These are phyloP conservation scores for Ochotona curzoniae DNA, from an alignment of 2,113 vertebrate genomes.

Conservation along the genomic window DNA sequence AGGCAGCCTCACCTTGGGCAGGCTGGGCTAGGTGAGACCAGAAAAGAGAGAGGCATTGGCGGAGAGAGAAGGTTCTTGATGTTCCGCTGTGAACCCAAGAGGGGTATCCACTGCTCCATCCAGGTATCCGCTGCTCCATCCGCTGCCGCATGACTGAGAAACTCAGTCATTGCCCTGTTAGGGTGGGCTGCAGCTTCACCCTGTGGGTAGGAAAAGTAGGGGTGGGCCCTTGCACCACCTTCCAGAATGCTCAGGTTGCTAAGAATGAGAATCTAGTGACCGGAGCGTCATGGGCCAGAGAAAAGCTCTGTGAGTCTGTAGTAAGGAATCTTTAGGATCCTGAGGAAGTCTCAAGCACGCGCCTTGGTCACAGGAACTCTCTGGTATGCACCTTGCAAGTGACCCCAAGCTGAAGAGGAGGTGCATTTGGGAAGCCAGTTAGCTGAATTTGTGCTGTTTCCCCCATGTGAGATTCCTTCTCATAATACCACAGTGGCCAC, in stretches of 20 bases:
- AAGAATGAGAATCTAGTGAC: too few relatives aligned
- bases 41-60: accelerated
- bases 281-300: background rate
- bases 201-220: background rate
- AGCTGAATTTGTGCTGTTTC: background rate
- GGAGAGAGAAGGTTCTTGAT: accelerated
- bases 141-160: background rate
- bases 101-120: background rate
- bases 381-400: background rate
- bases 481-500: too few relatives aligned
- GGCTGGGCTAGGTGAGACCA: background rate
- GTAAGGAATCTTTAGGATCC: accelerated
- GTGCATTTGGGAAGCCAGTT: accelerated
- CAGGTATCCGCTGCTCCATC: too few relatives aligned
- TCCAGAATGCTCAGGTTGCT: background rate
- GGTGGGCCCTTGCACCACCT: background rate
- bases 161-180: too few relatives aligned
- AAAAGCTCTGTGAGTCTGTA: background rate
- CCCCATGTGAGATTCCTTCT: background rate
- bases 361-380: background rate
- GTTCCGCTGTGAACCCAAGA: too few relatives aligned
- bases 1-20: background rate
- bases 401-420: background rate
- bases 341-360: background rate
- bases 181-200: background rate